Conservation (phyloP, 1,140 invertebrate genomes). For the Panagrolaimus sp. region DNA sequence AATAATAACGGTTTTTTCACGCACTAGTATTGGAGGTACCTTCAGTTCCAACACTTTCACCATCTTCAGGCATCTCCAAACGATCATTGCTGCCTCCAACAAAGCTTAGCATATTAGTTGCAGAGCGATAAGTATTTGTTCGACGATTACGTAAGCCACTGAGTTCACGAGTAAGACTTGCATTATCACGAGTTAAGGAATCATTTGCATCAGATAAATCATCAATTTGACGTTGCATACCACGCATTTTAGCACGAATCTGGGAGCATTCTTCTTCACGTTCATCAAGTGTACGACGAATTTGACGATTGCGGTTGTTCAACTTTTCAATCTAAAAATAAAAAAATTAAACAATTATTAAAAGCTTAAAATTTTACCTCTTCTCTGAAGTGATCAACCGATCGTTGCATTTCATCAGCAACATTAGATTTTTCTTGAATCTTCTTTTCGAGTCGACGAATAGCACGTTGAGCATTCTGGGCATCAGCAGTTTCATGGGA, state of each 20-base stretch:
- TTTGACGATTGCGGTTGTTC: constrained; percentile 33
- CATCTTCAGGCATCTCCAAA: not conserved
- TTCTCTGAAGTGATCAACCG: constrained; percentile 50
- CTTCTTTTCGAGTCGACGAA: constrained; percentile 46
- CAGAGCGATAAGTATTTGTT: not conserved
- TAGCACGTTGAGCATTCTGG: constrained; percentile 25
- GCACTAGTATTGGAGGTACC: not conserved
- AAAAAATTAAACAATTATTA: constrained; percentile 14
- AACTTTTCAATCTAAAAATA: constrained; percentile 41
- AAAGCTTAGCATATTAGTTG: constrained; percentile 6
- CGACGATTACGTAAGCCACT: not conserved
- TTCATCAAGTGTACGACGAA: constrained; percentile 55
- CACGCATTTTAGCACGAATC: constrained; percentile 43
- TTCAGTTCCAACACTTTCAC: constrained; percentile 11
- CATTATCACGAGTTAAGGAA: constrained; percentile 29
- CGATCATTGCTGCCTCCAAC: not conserved
- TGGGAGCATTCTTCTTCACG: constrained; percentile 52
- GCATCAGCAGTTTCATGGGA: constrained; percentile 38
- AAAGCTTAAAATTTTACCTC: constrained; percentile 34
- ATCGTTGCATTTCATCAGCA: constrained; percentile 49
- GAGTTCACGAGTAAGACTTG: not conserved
- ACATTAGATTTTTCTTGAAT: constrained; percentile 35
- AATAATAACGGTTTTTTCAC: too few relatives aligned
- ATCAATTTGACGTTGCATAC: constrained; percentile 49
- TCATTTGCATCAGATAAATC: constrained; percentile 42